These are phyloP conservation scores for Cygnus buccinator DNA, from an alignment of 2,113 vertebrate genomes.

Conservation along the genomic window DNA sequence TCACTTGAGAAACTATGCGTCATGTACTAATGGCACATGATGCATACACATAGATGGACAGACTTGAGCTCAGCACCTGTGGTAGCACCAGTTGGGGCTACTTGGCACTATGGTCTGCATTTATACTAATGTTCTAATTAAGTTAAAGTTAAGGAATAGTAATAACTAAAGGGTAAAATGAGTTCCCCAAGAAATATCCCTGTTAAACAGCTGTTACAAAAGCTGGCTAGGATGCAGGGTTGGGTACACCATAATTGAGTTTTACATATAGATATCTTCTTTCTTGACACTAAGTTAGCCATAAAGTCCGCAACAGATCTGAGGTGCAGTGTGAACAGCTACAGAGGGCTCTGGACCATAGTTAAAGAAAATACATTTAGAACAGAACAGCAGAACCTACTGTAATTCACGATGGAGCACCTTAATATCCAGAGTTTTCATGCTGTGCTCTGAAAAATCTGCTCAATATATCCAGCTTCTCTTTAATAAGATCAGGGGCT, in stretches of 20 bases:
- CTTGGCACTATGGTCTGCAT: neutral
- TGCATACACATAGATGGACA: neutral
- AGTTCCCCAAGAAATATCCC: neutral
- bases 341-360: neutral
- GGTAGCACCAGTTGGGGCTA: neutral
- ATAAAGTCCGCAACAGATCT: neutral
- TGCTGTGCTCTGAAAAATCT: conserved; percentile 16
- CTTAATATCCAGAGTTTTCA: neutral
- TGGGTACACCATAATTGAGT: neutral
- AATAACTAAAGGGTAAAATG: neutral
- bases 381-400: neutral
- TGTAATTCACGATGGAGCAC: neutral
- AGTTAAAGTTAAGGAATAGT: neutral
- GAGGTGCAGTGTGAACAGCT: neutral
- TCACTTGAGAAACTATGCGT: neutral
- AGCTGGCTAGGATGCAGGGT: too few species aligned
- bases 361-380: neutral
- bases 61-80: neutral
- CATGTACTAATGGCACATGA: neutral
- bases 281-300: neutral
- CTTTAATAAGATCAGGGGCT: neutral
- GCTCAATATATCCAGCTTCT: neutral
- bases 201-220: neutral
- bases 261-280: neutral
- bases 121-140: neutral